phyloP scores from a whole-genome alignment of 2,113 vertebrate genomes.

The Chrysochloris asiatica region DNA sequence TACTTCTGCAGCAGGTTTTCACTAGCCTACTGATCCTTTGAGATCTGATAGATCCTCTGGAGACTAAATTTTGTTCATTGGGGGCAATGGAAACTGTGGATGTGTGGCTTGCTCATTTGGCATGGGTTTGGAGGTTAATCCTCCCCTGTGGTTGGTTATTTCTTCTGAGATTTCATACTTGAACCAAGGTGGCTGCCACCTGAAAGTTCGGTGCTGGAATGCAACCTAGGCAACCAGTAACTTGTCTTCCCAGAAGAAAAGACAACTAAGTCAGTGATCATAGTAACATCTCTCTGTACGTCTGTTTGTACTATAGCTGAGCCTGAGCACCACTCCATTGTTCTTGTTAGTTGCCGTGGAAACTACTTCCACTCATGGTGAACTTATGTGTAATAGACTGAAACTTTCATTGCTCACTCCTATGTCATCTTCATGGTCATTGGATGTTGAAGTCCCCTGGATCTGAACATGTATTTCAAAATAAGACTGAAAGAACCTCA shows the following conservation, averaged over 20 bases:
- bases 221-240: not conserved
- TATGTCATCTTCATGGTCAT: not conserved
- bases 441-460: not conserved
- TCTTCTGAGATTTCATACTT: too few species aligned
- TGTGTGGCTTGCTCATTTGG: not conserved
- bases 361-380: not conserved
- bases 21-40: not conserved
- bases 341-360: not conserved
- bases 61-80: not conserved
- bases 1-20: not conserved
- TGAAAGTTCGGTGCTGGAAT: not conserved
- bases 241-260: not conserved
- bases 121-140: not conserved
- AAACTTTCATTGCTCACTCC: not conserved
- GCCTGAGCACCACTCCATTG: not conserved
- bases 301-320: not conserved
- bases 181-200: not conserved
- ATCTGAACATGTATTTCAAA: not conserved
- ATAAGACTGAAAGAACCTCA: not conserved
- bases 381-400: not conserved
- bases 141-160: not conserved
- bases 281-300: not conserved
- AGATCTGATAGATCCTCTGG: not conserved
- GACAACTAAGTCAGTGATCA: not conserved
- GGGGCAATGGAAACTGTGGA: not conserved